A percentile compares a stretch with the other conserved stretches of the same genome.
phyloP scores from a whole-genome alignment of 2,888 invertebrate genomes.

The Melipona bicolor region DNA sequence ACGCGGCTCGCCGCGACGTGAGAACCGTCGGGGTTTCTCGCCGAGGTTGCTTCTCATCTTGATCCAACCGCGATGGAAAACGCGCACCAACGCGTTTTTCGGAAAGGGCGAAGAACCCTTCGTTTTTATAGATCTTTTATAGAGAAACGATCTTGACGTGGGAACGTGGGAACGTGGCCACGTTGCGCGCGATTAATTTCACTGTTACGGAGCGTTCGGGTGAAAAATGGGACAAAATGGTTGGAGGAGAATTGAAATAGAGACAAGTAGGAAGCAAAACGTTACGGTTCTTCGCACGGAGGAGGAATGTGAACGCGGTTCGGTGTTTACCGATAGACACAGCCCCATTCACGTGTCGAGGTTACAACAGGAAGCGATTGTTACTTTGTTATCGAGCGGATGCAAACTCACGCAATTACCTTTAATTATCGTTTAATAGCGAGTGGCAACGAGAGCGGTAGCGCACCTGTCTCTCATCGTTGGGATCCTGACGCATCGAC shows the following conservation, averaged over 20 bases:
- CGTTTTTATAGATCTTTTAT: neutral
- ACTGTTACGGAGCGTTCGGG: too few relatives aligned
- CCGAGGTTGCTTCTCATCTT: too few relatives aligned
- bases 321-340: constrained; percentile 38
- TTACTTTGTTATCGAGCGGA: constrained; percentile 69
- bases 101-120: neutral
- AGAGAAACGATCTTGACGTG: too few relatives aligned
- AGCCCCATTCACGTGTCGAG: constrained; percentile 20
- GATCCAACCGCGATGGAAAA: constrained; percentile 39
- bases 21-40: too few relatives aligned
- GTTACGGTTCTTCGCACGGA: neutral
- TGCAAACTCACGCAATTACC: constrained; percentile 71
- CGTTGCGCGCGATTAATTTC: neutral
- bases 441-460: constrained; percentile 49
- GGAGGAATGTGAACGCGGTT: constrained; percentile 15
- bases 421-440: constrained; percentile 73
- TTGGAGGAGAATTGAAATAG: neutral
- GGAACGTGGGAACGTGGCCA: constrained; percentile 17
- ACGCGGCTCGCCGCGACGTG: neutral
- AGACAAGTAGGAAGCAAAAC: neutral
- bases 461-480: constrained; percentile 60
- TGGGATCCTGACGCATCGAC: constrained; percentile 64
- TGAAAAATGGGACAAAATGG: neutral
- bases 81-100: neutral
- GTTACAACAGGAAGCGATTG: constrained; percentile 68